These are phyloP conservation scores for Orchesella flavescens DNA, from an alignment of 2,888 invertebrate genomes.

Conservation along the genomic window DNA sequence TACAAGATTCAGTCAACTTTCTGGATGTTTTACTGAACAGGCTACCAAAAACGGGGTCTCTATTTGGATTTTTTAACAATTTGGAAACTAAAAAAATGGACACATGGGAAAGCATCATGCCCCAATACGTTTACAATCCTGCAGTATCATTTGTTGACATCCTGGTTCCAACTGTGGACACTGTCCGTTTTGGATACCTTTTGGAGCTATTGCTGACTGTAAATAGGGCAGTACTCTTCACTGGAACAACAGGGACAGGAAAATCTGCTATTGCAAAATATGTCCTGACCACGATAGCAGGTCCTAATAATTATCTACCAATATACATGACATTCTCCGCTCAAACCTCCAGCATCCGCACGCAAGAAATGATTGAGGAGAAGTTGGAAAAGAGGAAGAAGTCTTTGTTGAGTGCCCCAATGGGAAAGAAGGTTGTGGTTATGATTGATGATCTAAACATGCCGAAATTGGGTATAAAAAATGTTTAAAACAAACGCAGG, in stretches of 20 bases:
- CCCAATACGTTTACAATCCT: conserved; percentile 82
- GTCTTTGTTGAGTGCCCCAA: conserved; percentile 86
- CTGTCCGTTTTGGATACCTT: conserved; percentile 88
- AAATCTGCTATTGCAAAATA: conserved; percentile 90
- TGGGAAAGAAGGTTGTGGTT: conserved; percentile 86
- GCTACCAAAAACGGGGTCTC: conserved; percentile 80
- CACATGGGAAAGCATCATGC: conserved; percentile 86
- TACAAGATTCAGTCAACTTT: too few species aligned
- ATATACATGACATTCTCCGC: conserved; percentile 91
- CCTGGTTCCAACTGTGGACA: conserved; percentile 89
- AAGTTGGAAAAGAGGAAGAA: conserved; percentile 87
- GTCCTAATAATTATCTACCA: conserved; percentile 80
- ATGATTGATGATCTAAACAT: conserved; percentile 95
- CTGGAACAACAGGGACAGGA: conserved; percentile 93
- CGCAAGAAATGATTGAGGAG: conserved; percentile 88
- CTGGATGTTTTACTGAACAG: conserved; percentile 77
- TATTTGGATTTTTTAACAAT: conserved; percentile 87
- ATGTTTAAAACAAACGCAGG: conserved; percentile 56
- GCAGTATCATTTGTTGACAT: conserved; percentile 89
- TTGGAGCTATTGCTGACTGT: conserved; percentile 83
- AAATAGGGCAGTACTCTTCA: conserved; percentile 87
- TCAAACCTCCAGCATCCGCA: conserved; percentile 88
- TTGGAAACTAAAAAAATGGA: conserved; percentile 82
- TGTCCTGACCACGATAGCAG: conserved; percentile 81
- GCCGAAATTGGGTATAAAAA: conserved; percentile 84